Percentiles rank a stretch among this genome's conserved stretches.
phyloP scores from a whole-genome alignment of 2,888 invertebrate species.

The Hypsopygia costalis region DNA sequence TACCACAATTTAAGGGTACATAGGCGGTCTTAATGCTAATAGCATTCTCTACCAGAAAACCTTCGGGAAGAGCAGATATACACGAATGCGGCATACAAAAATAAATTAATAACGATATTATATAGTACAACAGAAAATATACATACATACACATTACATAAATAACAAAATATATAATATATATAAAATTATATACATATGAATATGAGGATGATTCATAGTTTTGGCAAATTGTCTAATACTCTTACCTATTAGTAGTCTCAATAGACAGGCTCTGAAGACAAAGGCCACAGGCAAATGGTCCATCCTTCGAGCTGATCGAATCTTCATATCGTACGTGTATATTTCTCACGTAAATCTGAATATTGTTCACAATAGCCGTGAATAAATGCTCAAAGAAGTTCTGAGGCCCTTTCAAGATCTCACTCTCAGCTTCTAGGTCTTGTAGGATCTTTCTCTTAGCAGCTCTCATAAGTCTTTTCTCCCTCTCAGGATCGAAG shows the following conservation, averaged over 20 bases:
- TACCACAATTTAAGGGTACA: no score
- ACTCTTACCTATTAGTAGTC: conserved; percentile 89
- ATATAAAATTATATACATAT: no score
- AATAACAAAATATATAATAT: no score
- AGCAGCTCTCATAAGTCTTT: conserved; percentile 85
- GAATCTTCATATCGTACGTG: conserved; percentile 91
- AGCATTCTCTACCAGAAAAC: no score
- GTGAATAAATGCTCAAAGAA: conserved; percentile 87
- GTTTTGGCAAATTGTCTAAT: no score
- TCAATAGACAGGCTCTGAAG: conserved; percentile 88
- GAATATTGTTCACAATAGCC: conserved; percentile 89
- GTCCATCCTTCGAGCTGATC: conserved; percentile 82
- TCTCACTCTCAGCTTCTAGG: conserved; percentile 80
- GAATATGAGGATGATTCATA: no score
- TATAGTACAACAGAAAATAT: no score
- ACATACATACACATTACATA: no score
- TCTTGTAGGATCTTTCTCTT: conserved; percentile 86
- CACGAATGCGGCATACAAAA: no score
- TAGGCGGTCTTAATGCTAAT: no score
- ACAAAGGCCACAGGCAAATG: conserved; percentile 88
- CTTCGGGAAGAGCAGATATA: no score
- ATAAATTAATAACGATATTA: no score
- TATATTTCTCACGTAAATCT: conserved; percentile 88
- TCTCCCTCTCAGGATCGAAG: conserved; percentile 87
- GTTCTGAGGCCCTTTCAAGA: conserved; percentile 82